Evolutionary conservation across 2,113 vertebrate species (phyloP).

Genomic region (Neolamprologus longior): DNA sequence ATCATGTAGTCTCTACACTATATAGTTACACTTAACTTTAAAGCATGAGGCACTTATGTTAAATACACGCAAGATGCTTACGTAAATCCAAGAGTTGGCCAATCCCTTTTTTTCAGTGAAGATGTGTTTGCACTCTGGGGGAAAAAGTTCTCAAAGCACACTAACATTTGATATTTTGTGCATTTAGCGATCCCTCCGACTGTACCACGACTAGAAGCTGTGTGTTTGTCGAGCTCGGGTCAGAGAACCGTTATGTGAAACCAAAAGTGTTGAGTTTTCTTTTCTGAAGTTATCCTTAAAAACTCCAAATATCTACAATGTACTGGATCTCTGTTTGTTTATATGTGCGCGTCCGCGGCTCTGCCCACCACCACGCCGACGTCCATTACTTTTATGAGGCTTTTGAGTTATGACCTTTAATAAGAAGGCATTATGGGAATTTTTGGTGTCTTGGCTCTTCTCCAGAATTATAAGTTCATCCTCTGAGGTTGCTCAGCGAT

Average conservation of each 20-base stretch:
- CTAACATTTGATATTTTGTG: constrained; percentile 9
- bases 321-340: neutral
- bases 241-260: neutral
- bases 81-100: no score
- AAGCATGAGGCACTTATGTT: no score
- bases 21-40: no score
- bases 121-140: neutral
- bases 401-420: constrained; percentile 56
- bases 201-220: neutral
- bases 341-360: neutral
- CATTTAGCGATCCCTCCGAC: neutral
- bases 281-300: neutral
- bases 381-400: constrained; percentile 17
- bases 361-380: neutral
- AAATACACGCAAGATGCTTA: no score
- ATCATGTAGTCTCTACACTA: no score
- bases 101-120: no score
- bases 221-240: neutral
- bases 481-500: constrained; percentile 31
- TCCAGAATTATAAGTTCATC: constrained; percentile 17
- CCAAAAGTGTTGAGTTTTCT: neutral
- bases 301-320: neutral
- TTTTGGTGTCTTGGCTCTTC: constrained; percentile 20
- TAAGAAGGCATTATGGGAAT: constrained; percentile 36
- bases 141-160: neutral